These are phyloP conservation scores for Meriones unguiculatus DNA, from an alignment of 2,113 vertebrate species.

Conservation along the genomic window DNA sequence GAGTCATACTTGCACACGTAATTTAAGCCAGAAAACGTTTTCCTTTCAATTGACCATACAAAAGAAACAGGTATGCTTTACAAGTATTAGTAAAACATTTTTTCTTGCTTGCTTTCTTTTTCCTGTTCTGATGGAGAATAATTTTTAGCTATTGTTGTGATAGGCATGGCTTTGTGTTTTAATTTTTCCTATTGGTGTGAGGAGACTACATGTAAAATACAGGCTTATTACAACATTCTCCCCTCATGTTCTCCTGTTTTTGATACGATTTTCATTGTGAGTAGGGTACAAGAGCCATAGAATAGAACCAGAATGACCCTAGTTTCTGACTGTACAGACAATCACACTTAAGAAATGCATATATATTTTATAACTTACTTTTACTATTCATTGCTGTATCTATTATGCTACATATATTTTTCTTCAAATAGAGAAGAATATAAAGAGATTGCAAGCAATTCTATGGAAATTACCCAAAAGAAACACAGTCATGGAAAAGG, in stretches of 20 bases:
- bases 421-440: not conserved
- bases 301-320: not conserved
- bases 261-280: not conserved
- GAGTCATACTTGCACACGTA: not conserved
- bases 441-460: not conserved
- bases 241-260: not conserved
- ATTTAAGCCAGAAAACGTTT: not conserved
- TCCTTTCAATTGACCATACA: not conserved
- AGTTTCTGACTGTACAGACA: not conserved
- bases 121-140: not conserved
- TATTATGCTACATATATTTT: not conserved
- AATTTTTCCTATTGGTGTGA: not conserved
- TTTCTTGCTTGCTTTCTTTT: not conserved
- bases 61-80: not conserved
- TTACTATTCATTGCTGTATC: not conserved
- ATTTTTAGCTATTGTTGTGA: not conserved
- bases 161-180: not conserved
- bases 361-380: not conserved
- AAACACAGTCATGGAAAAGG: rapidly evolving
- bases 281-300: not conserved
- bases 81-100: not conserved
- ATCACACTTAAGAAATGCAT: not conserved
- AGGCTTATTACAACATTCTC: not conserved
- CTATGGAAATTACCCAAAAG: not conserved
- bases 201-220: not conserved